Evolutionary conservation across 2,888 invertebrate genomes (phyloP).

Genomic region (Tetramorium bicarinatum): DNA sequence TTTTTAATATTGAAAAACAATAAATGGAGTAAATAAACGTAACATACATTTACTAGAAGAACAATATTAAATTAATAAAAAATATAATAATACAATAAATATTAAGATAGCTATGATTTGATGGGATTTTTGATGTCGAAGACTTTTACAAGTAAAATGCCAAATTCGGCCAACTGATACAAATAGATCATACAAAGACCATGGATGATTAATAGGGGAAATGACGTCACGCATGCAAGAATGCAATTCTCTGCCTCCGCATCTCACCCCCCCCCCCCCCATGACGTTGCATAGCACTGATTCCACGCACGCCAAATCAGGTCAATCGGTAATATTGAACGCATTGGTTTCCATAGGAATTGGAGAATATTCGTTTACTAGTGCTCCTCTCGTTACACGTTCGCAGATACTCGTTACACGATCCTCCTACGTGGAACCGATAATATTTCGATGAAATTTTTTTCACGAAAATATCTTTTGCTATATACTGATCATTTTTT

Average conservation of each 20-base stretch:
- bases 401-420: neutral
- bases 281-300: constrained; percentile 31
- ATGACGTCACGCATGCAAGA: constrained; percentile 68
- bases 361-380: constrained; percentile 30
- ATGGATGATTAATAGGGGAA: constrained; percentile 56
- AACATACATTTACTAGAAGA: neutral
- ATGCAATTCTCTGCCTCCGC: constrained; percentile 16
- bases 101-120: neutral
- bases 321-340: constrained; percentile 66
- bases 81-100: neutral
- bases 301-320: constrained; percentile 61
- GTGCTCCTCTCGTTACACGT: neutral
- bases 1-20: neutral
- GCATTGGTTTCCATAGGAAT: constrained; percentile 52
- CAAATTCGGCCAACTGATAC: constrained; percentile 58
- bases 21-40: neutral
- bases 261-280: constrained; percentile 29
- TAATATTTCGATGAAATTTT: neutral
- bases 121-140: neutral
- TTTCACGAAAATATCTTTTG: neutral
- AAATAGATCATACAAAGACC: constrained; percentile 15
- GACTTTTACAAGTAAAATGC: constrained; percentile 25
- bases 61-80: neutral
- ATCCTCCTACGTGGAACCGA: neutral
- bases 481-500: neutral